These are phyloP conservation scores for Zaprionus gabonicus DNA, from an alignment of 1,140 invertebrate species.

Conservation along the genomic window DNA sequence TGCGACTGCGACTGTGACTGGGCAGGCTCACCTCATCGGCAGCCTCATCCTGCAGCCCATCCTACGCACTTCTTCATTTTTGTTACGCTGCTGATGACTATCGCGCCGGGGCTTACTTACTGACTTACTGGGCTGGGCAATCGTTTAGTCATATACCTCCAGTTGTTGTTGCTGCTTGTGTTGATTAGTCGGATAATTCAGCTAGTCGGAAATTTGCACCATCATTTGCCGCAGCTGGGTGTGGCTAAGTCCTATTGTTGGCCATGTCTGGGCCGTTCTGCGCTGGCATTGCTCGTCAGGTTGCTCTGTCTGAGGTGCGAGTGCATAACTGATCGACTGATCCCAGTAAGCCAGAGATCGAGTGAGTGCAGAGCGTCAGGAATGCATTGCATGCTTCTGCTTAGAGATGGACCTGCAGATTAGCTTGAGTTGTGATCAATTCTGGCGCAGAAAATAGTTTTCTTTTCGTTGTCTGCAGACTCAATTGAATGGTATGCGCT, in stretches of 20 bases:
- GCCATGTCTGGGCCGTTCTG: background rate
- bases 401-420: background rate
- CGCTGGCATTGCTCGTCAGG: slow-evolving; percentile 34
- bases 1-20: slow-evolving; percentile 19
- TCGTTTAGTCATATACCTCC: slow-evolving; percentile 54
- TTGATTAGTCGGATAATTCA: slow-evolving; percentile 74
- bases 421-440: slow-evolving; percentile 8
- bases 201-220: slow-evolving; percentile 58
- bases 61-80: slow-evolving; percentile 63
- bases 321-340: slow-evolving; percentile 8
- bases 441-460: background rate
- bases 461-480: background rate
- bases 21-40: slow-evolving; percentile 36
- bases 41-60: slow-evolving; percentile 20
- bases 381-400: background rate
- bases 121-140: slow-evolving; percentile 44
- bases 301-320: slow-evolving; percentile 28
- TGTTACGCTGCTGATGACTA: slow-evolving; percentile 60
- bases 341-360: background rate
- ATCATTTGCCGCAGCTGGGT: slow-evolving; percentile 64
- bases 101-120: slow-evolving; percentile 29
- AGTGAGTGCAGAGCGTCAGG: background rate
- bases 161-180: slow-evolving; percentile 26
- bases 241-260: slow-evolving; percentile 61
- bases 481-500: background rate